A percentile compares a stretch with the other conserved stretches of the same genome.
Conservation (phyloP, 2,797 vertebrate species). For the Saxicola maurus region DNA sequence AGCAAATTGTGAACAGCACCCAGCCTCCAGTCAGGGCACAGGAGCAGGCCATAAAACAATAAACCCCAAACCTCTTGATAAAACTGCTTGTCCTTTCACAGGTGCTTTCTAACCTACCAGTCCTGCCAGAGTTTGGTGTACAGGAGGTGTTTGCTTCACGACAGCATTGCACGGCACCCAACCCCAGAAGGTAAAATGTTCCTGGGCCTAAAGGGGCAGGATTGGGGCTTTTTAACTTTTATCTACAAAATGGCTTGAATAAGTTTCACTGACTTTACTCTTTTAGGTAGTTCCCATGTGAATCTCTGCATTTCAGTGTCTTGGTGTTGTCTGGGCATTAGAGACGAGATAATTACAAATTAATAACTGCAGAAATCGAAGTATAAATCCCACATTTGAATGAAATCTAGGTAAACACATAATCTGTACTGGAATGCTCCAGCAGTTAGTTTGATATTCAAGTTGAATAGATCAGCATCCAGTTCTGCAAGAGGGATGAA, state of each 20-base stretch:
- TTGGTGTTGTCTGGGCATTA: neutral
- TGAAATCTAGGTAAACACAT: neutral
- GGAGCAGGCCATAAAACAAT: neutral
- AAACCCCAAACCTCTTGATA: neutral
- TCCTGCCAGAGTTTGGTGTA: conserved; percentile 93
- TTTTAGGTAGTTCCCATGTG: fast-evolving
- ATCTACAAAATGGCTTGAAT: neutral
- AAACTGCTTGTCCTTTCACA: conserved; percentile 60
- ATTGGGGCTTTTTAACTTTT: neutral
- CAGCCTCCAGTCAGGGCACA: neutral
- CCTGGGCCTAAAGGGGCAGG: neutral
- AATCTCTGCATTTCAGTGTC: neutral
- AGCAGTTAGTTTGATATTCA: neutral
- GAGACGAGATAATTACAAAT: neutral
- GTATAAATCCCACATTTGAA: neutral
- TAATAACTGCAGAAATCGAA: neutral
- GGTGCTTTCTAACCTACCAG: conserved; percentile 93
- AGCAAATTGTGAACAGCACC: neutral
- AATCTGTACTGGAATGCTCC: neutral
- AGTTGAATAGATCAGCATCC: neutral
- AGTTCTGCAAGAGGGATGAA: neutral
- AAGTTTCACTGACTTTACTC: neutral
- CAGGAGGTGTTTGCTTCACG: conserved; percentile 90
- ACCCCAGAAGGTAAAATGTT: conserved; percentile 84
- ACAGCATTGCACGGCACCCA: conserved; percentile 88